phyloP scores from a whole-genome alignment of 35 echinoderm and acorn worm species.

The Amphiura filiformis region DNA sequence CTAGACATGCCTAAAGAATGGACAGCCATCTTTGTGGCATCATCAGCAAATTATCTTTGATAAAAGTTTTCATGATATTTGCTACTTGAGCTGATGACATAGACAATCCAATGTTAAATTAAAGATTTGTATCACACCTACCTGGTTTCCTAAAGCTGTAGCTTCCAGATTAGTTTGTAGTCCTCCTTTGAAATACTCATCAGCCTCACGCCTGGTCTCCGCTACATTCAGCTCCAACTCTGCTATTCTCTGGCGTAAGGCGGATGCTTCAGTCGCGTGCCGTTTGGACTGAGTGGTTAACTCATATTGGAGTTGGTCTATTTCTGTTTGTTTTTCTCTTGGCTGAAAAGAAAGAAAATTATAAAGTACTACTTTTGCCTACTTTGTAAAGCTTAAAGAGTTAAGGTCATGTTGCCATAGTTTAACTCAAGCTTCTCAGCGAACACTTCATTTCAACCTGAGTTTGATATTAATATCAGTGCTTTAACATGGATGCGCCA shows the following conservation, averaged over 20 bases:
- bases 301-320: constrained; percentile 69
- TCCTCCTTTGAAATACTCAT: constrained; percentile 76
- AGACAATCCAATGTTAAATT: too few relatives aligned
- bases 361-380: background rate
- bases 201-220: constrained; percentile 64
- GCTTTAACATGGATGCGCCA: too few relatives aligned
- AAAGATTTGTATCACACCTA: too few relatives aligned
- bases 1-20: too few relatives aligned
- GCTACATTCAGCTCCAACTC: constrained; percentile 66
- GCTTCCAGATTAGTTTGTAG: constrained; percentile 77
- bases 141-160: constrained; percentile 67
- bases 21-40: too few relatives aligned
- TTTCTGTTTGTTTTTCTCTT: constrained; percentile 42
- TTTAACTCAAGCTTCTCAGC: background rate
- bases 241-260: constrained; percentile 37
- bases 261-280: constrained; percentile 41
- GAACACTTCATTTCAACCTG: too few relatives aligned
- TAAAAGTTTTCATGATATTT: too few relatives aligned
- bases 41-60: too few relatives aligned
- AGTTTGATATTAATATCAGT: too few relatives aligned
- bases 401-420: constrained; percentile 3
- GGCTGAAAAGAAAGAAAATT: constrained; percentile 41
- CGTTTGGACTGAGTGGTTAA: constrained; percentile 40
- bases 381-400: background rate
- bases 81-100: too few relatives aligned